Percentiles rank a stretch among this genome's conserved stretches.
Evolutionary conservation across 2,113 vertebrate species (phyloP).

Genomic region (Vireo altiloquus): DNA sequence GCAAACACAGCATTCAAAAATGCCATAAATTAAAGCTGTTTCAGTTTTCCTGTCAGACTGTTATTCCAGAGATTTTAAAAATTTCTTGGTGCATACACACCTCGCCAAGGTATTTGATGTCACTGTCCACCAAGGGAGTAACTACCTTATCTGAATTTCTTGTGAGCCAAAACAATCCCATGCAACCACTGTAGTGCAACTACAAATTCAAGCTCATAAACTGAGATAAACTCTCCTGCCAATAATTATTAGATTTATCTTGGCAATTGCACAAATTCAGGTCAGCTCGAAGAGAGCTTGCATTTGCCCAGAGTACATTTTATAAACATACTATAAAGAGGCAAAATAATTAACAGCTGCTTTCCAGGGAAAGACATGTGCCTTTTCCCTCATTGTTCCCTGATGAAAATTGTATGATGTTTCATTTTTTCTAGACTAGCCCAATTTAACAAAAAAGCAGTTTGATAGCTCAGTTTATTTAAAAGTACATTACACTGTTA

Average conservation of each 20-base stretch:
- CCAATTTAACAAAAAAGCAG: constrained; percentile 4
- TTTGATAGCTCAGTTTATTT: constrained; percentile 16
- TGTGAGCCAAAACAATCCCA: neutral
- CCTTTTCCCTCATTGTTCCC: neutral
- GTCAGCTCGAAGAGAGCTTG: neutral
- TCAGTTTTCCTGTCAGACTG: neutral
- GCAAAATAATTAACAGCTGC: neutral
- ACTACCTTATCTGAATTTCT: neutral
- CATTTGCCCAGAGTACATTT: neutral
- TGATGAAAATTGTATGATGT: neutral
- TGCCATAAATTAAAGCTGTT: neutral
- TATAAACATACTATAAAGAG: neutral
- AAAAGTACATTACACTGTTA: neutral
- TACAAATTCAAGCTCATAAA: neutral
- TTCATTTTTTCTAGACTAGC: neutral
- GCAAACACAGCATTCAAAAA: neutral
- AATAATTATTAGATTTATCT: neutral
- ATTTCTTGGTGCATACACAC: neutral
- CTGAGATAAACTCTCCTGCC: neutral
- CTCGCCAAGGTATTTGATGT: neutral
- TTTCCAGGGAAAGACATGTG: neutral
- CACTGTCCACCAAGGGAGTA: neutral
- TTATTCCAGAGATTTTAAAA: neutral
- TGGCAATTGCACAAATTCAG: neutral
- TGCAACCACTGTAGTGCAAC: neutral